These are phyloP conservation scores for Bos javanicus DNA, from an alignment of 2,113 vertebrate species.

Conservation along the genomic window DNA sequence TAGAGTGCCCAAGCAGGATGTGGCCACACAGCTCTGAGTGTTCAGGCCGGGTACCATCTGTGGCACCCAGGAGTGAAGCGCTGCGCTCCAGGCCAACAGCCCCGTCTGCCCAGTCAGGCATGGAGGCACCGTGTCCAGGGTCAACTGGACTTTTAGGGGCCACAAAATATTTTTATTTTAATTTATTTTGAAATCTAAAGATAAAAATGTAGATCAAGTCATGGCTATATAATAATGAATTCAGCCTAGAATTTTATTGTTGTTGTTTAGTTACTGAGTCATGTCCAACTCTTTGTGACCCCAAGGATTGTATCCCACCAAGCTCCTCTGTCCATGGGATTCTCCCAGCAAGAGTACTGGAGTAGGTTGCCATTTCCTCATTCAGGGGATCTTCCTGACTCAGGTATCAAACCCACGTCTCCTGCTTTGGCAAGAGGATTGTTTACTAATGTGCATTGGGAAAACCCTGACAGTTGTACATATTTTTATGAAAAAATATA, in stretches of 20 bases:
- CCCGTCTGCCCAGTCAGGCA: background rate
- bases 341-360: background rate
- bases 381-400: background rate
- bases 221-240: background rate
- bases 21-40: background rate
- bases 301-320: background rate
- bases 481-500: background rate
- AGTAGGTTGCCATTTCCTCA: background rate
- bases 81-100: background rate
- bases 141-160: too few relatives aligned
- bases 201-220: background rate
- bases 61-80: accelerated
- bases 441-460: background rate
- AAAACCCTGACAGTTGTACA: background rate
- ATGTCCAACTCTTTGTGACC: background rate
- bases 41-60: background rate
- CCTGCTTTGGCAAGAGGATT: background rate
- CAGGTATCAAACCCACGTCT: background rate
- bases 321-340: background rate
- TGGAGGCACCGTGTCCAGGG: too few relatives aligned
- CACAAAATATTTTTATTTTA: background rate
- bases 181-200: background rate
- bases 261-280: background rate
- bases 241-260: background rate
- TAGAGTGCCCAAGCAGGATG: background rate